Evolutionary conservation across 2,888 invertebrate species (phyloP).

Genomic region (Dryococelus australis): DNA sequence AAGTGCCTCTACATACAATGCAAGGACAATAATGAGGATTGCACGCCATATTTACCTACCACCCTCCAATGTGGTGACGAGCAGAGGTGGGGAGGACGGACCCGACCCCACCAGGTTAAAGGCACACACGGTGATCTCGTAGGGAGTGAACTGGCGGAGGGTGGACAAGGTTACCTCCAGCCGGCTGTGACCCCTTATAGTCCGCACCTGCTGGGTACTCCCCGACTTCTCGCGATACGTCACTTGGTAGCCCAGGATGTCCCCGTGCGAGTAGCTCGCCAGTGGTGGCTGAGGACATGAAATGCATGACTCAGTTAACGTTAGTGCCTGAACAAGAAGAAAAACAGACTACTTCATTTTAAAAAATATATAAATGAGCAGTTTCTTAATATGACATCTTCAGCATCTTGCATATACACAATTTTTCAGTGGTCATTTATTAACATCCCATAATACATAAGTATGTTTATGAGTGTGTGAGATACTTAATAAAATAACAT

Average conservation of each 20-base stretch:
- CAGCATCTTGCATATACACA: background rate
- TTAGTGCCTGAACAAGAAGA: too few species aligned
- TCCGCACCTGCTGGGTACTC: conserved; percentile 47
- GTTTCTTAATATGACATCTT: background rate
- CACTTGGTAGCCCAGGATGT: conserved; percentile 60
- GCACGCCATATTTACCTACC: conserved; percentile 60
- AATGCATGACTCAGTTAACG: background rate
- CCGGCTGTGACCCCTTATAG: conserved; percentile 49
- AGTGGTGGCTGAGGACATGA: conserved; percentile 54
- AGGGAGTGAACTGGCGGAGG: conserved; percentile 79
- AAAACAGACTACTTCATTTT: too few species aligned
- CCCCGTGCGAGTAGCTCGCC: conserved; percentile 56
- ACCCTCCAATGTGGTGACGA: conserved; percentile 84
- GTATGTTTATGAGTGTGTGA: too few species aligned
- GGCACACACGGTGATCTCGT: conserved; percentile 79
- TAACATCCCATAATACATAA: too few species aligned
- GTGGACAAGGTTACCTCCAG: conserved; percentile 61
- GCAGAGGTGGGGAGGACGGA: conserved; percentile 73
- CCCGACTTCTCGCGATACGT: conserved; percentile 54
- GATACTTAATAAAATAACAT: too few species aligned
- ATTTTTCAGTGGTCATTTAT: too few species aligned
- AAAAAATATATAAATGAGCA: too few species aligned
- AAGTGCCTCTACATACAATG: too few species aligned
- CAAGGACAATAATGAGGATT: too few species aligned
- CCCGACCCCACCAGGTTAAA: conserved; percentile 84